Percentiles rank a stretch among this genome's conserved stretches.
These are phyloP conservation scores for Oncopodura yosiiana DNA, from an alignment of 1,140 invertebrate genomes.

Conservation along the genomic window DNA sequence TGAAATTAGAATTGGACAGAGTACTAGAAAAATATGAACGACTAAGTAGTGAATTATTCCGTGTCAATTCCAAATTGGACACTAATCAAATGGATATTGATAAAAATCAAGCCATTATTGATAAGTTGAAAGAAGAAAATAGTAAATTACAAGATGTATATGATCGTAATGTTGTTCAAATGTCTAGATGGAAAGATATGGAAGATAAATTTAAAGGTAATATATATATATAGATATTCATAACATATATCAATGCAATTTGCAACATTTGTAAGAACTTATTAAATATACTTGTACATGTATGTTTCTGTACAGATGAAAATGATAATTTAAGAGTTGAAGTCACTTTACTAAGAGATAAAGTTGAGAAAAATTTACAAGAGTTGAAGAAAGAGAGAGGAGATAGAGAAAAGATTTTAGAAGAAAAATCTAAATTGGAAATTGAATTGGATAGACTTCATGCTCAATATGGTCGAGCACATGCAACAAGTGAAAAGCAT, in stretches of 20 bases:
- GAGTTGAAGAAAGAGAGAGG: slow-evolving; percentile 64
- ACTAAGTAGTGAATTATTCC: slow-evolving; percentile 49
- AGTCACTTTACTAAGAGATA: slow-evolving; percentile 68
- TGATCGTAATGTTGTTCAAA: slow-evolving; percentile 68
- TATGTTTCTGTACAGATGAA: too few relatives aligned
- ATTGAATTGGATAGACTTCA: slow-evolving; percentile 54
- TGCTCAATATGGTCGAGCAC: slow-evolving; percentile 18
- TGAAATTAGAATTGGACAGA: slow-evolving; percentile 82
- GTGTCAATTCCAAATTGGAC: slow-evolving; percentile 76
- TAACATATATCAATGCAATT: slow-evolving; percentile 72
- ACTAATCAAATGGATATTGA: slow-evolving; percentile 73
- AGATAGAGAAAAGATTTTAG: slow-evolving; percentile 45
- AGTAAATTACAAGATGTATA: slow-evolving; percentile 78
- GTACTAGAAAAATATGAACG: slow-evolving; percentile 87
- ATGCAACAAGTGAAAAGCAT: slow-evolving; percentile 13
- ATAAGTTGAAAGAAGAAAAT: slow-evolving; percentile 73
- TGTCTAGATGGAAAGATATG: slow-evolving; percentile 72
- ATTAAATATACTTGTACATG: too few relatives aligned
- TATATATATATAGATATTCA: slow-evolving; percentile 63
- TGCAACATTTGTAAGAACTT: too few relatives aligned
- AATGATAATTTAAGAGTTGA: slow-evolving; percentile 69
- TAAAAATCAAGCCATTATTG: slow-evolving; percentile 63
- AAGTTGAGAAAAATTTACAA: slow-evolving; percentile 65
- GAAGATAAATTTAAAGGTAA: slow-evolving; percentile 86
- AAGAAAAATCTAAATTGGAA: slow-evolving; percentile 55